These are phyloP conservation scores for Pogonocherus hispidulus DNA, from an alignment of 2,888 invertebrate genomes.

Conservation along the genomic window DNA sequence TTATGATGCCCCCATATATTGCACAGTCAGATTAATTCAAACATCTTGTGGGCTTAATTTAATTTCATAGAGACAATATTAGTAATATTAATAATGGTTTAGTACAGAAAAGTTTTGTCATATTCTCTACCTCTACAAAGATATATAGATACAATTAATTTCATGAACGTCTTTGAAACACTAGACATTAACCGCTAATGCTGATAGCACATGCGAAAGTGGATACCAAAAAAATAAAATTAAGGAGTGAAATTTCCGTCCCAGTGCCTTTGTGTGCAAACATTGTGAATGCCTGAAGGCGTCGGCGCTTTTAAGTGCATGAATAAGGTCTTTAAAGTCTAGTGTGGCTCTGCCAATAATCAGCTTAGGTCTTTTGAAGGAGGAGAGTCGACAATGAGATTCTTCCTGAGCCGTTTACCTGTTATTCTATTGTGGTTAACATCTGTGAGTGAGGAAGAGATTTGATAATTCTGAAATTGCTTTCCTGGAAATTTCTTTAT, in stretches of 20 bases:
- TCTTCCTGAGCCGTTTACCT: constrained; percentile 37
- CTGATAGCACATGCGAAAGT: background rate
- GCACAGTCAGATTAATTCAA: too few species aligned
- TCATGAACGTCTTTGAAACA: too few species aligned
- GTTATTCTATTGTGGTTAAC: constrained; percentile 26
- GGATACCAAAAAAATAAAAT: constrained; percentile 6
- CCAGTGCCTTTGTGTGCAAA: constrained; percentile 17
- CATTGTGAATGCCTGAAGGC: constrained; percentile 11
- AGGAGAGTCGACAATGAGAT: constrained; percentile 31
- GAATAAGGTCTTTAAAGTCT: constrained; percentile 9
- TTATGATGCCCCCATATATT: too few species aligned
- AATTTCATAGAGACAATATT: too few species aligned
- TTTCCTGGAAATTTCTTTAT: too few species aligned
- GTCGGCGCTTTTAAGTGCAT: constrained; percentile 12
- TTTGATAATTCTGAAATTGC: background rate
- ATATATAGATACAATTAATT: too few species aligned
- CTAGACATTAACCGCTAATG: too few species aligned
- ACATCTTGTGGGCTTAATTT: too few species aligned
- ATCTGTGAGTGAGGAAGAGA: constrained; percentile 27
- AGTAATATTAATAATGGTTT: too few species aligned
- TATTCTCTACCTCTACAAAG: too few species aligned
- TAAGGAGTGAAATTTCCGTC: constrained; percentile 11
- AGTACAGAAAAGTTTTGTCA: too few species aligned
- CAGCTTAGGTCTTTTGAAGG: constrained; percentile 34
- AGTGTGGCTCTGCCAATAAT: constrained; percentile 22